phyloP scores from a whole-genome alignment of 2,888 invertebrate species.

The Stenotaenia linearis region DNA sequence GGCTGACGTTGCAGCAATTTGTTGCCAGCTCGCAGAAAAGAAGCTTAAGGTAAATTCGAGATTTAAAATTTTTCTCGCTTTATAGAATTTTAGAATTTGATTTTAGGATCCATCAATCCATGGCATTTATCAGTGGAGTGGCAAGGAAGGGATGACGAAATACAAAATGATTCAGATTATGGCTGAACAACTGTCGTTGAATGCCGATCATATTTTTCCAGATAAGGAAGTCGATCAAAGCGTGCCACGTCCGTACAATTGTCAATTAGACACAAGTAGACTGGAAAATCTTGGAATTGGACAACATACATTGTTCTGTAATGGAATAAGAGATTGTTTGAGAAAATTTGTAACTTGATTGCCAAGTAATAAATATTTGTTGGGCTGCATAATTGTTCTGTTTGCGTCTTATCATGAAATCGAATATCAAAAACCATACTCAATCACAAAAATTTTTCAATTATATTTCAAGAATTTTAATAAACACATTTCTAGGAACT shows the following conservation, averaged over 20 bases:
- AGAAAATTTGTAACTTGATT: constrained; percentile 30
- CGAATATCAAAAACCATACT: too few relatives aligned
- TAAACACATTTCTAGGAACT: neutral
- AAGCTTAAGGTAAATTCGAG: constrained; percentile 41
- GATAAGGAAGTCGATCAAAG: constrained; percentile 43
- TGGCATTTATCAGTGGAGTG: constrained; percentile 53
- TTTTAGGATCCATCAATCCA: constrained; percentile 42
- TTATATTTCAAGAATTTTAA: neutral
- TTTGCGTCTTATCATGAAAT: too few relatives aligned
- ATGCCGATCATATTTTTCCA: constrained; percentile 46
- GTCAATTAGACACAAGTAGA: constrained; percentile 45
- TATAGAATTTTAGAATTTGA: neutral
- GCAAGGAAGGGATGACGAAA: constrained; percentile 52
- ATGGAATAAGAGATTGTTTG: constrained; percentile 42
- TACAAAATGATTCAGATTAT: constrained; percentile 52
- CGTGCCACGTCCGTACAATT: constrained; percentile 48
- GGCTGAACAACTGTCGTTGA: constrained; percentile 47
- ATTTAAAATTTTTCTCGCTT: too few relatives aligned
- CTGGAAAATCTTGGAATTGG: constrained; percentile 45
- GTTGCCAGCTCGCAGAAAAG: constrained; percentile 44
- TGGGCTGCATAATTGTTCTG: too few relatives aligned
- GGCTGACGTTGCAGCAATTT: constrained; percentile 49
- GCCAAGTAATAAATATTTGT: too few relatives aligned
- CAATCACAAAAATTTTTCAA: too few relatives aligned
- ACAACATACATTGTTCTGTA: constrained; percentile 46